These are phyloP conservation scores for Notamacropus eugenii DNA, from an alignment of 2,797 vertebrate genomes.

Conservation along the genomic window DNA sequence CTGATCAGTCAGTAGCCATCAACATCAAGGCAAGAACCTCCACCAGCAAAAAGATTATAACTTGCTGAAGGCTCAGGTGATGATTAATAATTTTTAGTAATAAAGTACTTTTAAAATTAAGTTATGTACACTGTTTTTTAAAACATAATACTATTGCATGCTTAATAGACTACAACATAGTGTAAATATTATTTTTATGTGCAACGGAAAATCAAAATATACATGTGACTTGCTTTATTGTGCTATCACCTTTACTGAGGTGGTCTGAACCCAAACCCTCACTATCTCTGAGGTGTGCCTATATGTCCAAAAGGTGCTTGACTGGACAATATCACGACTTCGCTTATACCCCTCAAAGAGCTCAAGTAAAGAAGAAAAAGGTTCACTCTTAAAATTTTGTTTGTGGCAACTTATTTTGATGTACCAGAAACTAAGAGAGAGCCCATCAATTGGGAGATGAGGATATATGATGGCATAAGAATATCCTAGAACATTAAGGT, in stretches of 20 bases:
- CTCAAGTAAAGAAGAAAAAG: background rate
- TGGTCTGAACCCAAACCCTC: background rate
- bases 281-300: background rate
- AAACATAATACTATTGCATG: background rate
- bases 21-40: background rate
- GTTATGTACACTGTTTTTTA: background rate
- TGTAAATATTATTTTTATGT: background rate
- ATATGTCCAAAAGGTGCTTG: background rate
- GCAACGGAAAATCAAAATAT: background rate
- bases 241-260: background rate
- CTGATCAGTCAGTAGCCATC: background rate
- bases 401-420: background rate
- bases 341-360: background rate
- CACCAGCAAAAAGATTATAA: background rate
- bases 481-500: background rate
- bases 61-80: background rate
- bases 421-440: background rate
- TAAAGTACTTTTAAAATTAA: background rate
- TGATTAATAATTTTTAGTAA: background rate
- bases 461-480: background rate
- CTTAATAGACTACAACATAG: background rate
- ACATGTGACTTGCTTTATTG: background rate
- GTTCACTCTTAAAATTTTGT: background rate
- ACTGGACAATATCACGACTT: background rate
- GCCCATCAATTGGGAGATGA: background rate